Conservation (phyloP, 2,113 vertebrate species). For the Paradisaea rubra region DNA sequence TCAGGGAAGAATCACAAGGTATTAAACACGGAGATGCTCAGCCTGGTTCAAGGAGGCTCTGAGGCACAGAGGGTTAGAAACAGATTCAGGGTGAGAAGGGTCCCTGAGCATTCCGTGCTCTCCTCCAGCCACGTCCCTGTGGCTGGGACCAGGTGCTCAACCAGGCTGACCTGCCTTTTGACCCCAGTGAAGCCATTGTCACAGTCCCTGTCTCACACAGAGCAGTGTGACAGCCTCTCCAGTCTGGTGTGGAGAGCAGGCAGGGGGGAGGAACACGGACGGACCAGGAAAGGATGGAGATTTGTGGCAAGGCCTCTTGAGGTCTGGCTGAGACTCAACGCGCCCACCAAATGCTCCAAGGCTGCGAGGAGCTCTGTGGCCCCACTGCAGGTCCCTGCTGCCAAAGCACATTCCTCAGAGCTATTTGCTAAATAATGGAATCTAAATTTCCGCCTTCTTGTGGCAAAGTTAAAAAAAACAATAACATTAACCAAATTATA, state of each 20-base stretch:
- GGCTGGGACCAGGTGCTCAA: neutral
- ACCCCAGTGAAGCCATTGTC: neutral
- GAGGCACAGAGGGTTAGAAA: neutral
- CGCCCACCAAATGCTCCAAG: neutral
- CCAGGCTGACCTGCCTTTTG: neutral
- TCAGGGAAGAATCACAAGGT: neutral
- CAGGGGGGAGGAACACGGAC: neutral
- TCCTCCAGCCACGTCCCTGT: neutral
- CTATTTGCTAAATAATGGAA: conserved; percentile 43
- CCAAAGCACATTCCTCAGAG: conserved; percentile 34
- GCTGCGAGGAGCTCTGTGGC: neutral
- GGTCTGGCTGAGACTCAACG: neutral
- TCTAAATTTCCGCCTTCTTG: conserved; percentile 44
- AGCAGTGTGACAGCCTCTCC: neutral
- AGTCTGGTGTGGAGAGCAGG: neutral
- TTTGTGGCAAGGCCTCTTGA: neutral
- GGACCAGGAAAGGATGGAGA: neutral
- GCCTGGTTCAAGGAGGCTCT: neutral
- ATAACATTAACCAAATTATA: conserved; percentile 55
- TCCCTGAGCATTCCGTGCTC: neutral
- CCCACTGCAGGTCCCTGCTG: neutral
- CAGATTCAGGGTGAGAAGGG: neutral
- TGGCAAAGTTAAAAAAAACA: conserved; percentile 30
- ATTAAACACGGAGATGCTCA: neutral
- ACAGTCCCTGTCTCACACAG: neutral